phyloP scores from a whole-genome alignment of 1,140 invertebrate species.

The Drosophila albomicans region DNA sequence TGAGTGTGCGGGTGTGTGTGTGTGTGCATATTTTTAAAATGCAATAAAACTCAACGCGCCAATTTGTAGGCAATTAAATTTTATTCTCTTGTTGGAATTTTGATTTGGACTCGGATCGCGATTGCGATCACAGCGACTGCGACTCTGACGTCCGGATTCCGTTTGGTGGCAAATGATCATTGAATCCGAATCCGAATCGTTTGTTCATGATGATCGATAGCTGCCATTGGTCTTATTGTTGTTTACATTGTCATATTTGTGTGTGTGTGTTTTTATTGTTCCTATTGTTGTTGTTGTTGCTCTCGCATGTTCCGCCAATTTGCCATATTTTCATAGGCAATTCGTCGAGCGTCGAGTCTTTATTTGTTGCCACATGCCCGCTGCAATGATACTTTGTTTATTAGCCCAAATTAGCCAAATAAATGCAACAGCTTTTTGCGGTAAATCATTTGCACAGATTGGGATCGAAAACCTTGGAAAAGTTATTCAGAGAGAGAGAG shows the following conservation, averaged over 20 bases:
- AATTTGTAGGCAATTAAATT: slow-evolving; percentile 83
- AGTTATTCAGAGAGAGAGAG: neutral
- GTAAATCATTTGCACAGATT: slow-evolving; percentile 54
- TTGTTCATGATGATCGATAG: slow-evolving; percentile 22
- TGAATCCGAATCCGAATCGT: neutral
- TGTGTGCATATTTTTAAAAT: slow-evolving; percentile 59
- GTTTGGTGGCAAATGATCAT: slow-evolving; percentile 53
- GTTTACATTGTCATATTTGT: slow-evolving; percentile 79
- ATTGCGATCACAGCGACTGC: slow-evolving; percentile 4
- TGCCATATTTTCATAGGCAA: slow-evolving; percentile 37
- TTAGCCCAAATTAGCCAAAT: slow-evolving; percentile 74
- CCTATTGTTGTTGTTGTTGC: slow-evolving; percentile 45
- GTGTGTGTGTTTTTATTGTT: slow-evolving; percentile 49
- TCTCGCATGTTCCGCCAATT: slow-evolving; percentile 16
- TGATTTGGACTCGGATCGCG: slow-evolving; percentile 27
- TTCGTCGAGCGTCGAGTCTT: slow-evolving; percentile 7
- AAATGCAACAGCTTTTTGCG: slow-evolving; percentile 70
- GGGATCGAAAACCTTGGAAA: slow-evolving; percentile 62
- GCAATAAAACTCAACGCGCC: slow-evolving; percentile 79
- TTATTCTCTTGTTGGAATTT: slow-evolving; percentile 66
- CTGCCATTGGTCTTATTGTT: slow-evolving; percentile 64
- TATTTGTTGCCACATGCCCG: slow-evolving; percentile 76
- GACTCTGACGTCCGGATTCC: slow-evolving; percentile 22
- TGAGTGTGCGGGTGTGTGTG: neutral
- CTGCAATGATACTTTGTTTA: slow-evolving; percentile 78